These are phyloP conservation scores for Aleadryas rufinucha DNA, from an alignment of 2,113 vertebrate genomes.

Conservation along the genomic window DNA sequence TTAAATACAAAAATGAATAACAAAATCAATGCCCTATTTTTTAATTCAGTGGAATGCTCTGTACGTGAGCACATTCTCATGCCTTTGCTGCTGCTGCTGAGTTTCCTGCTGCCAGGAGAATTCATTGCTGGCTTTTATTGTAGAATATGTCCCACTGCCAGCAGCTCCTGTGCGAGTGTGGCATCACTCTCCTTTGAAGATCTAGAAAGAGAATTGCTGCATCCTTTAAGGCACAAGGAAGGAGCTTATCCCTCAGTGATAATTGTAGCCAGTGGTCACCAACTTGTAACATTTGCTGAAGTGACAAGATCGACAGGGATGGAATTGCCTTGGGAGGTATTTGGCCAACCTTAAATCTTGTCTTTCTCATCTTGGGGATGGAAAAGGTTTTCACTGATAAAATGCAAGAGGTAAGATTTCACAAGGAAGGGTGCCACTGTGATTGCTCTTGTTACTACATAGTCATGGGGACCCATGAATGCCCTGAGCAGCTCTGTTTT, in stretches of 20 bases:
- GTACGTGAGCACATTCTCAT: not conserved
- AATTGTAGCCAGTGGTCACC: constrained; percentile 10
- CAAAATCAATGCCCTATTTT: constrained; percentile 35
- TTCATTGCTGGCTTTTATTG: not conserved
- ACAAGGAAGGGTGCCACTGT: not conserved
- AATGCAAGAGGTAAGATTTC: not conserved
- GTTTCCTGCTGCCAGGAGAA: constrained; percentile 2
- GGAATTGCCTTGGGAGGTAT: not conserved
- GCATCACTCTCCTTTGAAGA: not conserved
- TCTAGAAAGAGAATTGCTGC: not conserved
- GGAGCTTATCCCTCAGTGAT: not conserved
- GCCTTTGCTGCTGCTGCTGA: not conserved
- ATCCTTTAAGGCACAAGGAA: not conserved
- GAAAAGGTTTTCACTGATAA: not conserved
- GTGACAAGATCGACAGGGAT: not conserved
- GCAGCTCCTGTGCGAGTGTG: not conserved
- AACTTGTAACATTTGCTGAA: not conserved
- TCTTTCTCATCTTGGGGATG: not conserved
- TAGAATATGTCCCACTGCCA: not conserved
- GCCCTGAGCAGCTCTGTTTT: not conserved
- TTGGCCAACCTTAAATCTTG: not conserved
- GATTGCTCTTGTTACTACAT: not conserved
- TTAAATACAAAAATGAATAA: constrained; percentile 31
- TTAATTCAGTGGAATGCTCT: not conserved
- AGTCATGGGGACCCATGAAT: not conserved